A percentile compares a stretch with the other conserved stretches of the same genome.
Evolutionary conservation across 2,113 vertebrate genomes (phyloP).

Genomic region (Equus przewalskii): DNA sequence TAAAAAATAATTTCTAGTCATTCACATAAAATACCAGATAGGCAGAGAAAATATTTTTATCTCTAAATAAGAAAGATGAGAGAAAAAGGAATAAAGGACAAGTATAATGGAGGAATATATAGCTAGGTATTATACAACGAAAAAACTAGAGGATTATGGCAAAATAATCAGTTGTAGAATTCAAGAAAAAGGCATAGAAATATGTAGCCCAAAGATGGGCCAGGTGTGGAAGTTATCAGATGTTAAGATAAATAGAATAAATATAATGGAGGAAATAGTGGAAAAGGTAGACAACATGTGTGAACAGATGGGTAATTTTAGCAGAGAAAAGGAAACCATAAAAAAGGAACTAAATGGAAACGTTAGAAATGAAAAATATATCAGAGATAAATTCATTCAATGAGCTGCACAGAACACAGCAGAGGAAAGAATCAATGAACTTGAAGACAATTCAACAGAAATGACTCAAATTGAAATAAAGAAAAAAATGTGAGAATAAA

Average conservation of each 20-base stretch:
- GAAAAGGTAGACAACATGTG: neutral
- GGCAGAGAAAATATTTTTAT: conserved; percentile 31
- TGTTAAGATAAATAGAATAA: conserved; percentile 18
- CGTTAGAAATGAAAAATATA: neutral
- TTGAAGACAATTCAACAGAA: neutral
- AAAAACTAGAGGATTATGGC: neutral
- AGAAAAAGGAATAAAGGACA: neutral
- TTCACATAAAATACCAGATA: neutral
- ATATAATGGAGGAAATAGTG: neutral
- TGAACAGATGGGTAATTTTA: neutral
- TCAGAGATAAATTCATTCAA: neutral
- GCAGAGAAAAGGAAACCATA: conserved; percentile 16
- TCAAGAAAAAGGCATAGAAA: conserved; percentile 37
- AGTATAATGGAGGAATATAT: neutral
- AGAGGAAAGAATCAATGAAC: neutral
- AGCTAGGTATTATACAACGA: neutral
- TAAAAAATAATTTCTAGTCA: conserved; percentile 27
- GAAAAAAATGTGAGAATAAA: neutral
- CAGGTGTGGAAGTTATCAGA: conserved; percentile 1
- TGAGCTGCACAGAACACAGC: neutral
- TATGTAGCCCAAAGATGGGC: neutral
- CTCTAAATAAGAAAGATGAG: neutral
- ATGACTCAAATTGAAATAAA: neutral
- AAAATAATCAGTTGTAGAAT: conserved; percentile 13
- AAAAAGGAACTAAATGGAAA: neutral